phyloP scores from a whole-genome alignment of 1,140 invertebrate species.

The Drosophila funebris region DNA sequence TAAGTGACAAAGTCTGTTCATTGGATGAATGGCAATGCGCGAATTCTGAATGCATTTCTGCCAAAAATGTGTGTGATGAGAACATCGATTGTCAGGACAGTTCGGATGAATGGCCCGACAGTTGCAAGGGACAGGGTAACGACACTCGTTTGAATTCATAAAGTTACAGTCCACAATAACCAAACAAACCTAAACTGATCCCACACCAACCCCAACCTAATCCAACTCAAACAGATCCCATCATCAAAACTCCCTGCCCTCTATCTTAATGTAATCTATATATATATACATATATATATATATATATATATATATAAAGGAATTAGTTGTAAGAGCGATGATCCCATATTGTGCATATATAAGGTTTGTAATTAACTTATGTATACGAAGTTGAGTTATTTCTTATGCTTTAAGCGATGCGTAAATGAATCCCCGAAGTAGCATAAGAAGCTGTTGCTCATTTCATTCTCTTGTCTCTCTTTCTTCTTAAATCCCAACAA shows the following conservation, averaged over 20 bases:
- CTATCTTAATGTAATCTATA: no score
- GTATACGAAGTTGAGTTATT: conserved; percentile 2
- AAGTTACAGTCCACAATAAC: not conserved
- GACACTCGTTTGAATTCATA: conserved; percentile 18
- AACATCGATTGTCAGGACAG: conserved; percentile 88
- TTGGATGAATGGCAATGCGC: conserved; percentile 83
- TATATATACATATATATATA: not conserved
- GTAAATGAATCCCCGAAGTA: conserved; percentile 2
- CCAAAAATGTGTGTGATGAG: conserved; percentile 86
- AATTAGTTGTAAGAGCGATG: not conserved
- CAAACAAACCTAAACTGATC: not conserved
- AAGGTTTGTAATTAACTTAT: conserved; percentile 2
- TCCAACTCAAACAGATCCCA: not conserved
- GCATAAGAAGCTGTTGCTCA: conserved; percentile 41
- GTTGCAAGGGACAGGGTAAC: conserved; percentile 57
- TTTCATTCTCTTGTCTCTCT: conserved; percentile 57
- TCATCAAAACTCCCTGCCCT: not conserved
- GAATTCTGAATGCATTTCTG: conserved; percentile 81
- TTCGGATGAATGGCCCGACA: conserved; percentile 86
- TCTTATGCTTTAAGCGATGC: not conserved
- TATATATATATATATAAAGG: not conserved
- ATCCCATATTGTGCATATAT: no score
- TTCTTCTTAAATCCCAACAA: conserved; percentile 40
- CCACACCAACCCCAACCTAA: not conserved
- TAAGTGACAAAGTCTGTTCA: conserved; percentile 23